phyloP scores from a whole-genome alignment of 2,797 vertebrate genomes.

The Okamejei kenojei region DNA sequence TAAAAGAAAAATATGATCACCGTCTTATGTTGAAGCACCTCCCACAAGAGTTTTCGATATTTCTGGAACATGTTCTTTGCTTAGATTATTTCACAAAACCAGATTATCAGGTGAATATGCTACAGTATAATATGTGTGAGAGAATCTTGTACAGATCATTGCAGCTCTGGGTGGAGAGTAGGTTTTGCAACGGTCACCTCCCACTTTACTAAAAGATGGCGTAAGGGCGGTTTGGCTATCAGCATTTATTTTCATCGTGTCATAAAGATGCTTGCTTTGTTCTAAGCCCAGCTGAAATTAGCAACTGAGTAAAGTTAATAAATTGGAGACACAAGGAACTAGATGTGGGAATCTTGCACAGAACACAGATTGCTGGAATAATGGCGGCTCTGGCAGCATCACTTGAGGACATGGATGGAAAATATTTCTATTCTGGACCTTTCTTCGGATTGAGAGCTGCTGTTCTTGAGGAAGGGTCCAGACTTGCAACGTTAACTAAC shows the following conservation, averaged over 20 bases:
- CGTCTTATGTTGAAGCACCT: conserved; percentile 94
- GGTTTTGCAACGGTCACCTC: neutral
- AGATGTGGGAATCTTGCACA: too few species aligned
- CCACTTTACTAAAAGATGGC: neutral
- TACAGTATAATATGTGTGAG: neutral
- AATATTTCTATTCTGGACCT: too few species aligned
- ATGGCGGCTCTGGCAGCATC: too few species aligned
- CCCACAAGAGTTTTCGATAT: conserved; percentile 81
- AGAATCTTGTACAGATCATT: neutral
- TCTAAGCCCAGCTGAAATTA: neutral
- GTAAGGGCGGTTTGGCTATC: neutral
- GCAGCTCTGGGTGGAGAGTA: neutral
- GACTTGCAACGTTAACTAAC: too few species aligned
- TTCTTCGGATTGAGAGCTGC: too few species aligned
- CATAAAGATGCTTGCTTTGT: neutral
- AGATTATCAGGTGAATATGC: conserved; percentile 80
- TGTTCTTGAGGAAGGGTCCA: too few species aligned
- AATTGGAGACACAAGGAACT: too few species aligned
- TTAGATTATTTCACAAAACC: conserved; percentile 98
- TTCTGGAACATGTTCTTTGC: conserved; percentile 85
- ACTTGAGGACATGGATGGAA: too few species aligned
- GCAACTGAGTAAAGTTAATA: neutral
- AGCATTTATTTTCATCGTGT: neutral
- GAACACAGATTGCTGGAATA: too few species aligned
- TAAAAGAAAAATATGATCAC: conserved; percentile 94